Percentiles rank a stretch among this genome's conserved stretches.
Evolutionary conservation across 2,113 vertebrate genomes (phyloP).

Genomic region (Percina caprodes): DNA sequence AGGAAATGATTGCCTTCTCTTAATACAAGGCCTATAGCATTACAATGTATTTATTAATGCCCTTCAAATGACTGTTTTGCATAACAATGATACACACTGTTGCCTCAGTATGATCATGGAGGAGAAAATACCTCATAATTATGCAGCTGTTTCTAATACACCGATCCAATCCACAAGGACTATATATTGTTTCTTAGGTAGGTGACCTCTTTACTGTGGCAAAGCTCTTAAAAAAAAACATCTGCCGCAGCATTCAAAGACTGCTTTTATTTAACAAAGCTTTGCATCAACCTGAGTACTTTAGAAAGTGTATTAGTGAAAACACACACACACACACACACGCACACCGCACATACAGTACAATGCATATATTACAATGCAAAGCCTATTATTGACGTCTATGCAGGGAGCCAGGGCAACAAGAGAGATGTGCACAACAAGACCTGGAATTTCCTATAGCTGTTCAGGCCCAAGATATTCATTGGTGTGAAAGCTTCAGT

Average conservation of each 20-base stretch:
- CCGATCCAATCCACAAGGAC: constrained; percentile 36
- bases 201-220: constrained; percentile 61
- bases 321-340: constrained; percentile 29
- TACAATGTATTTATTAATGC: constrained; percentile 63
- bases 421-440: constrained; percentile 53
- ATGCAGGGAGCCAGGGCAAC: constrained; percentile 54
- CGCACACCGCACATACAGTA: too few relatives aligned
- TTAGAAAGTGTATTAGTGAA: constrained; percentile 57
- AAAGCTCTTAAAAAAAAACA: constrained; percentile 52
- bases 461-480: constrained; percentile 51
- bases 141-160: constrained; percentile 47
- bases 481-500: constrained; percentile 55
- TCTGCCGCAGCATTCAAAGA: constrained; percentile 54
- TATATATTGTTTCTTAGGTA: constrained; percentile 42
- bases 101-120: constrained; percentile 41
- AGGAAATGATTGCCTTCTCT: constrained; percentile 64
- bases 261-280: constrained; percentile 61
- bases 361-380: constrained; percentile 22
- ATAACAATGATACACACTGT: constrained; percentile 53
- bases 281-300: constrained; percentile 53
- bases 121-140: constrained; percentile 44
- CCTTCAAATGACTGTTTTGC: constrained; percentile 65
- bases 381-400: constrained; percentile 70
- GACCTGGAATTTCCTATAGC: constrained; percentile 56
- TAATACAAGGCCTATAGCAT: constrained; percentile 56